Conservation (phyloP, 2,113 vertebrate genomes). For the Triplophysa rosa region DNA sequence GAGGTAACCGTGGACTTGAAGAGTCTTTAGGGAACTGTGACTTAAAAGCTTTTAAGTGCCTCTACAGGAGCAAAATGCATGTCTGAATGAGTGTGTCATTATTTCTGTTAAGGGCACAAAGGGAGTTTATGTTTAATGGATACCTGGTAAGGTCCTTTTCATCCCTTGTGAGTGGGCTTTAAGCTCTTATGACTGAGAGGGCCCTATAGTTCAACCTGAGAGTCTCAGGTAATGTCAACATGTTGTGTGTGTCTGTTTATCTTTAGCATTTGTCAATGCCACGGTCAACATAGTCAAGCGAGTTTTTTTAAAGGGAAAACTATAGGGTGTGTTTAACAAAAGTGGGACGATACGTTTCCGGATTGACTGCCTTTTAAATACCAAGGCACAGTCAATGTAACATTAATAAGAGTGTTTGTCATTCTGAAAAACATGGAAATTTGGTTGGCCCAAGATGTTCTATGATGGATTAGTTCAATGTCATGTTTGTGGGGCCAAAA, state of each 20-base stretch:
- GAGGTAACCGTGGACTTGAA: not conserved
- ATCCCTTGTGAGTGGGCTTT: not conserved
- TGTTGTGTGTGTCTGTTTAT: not conserved
- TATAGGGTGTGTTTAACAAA: too few species aligned
- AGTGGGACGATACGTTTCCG: too few species aligned
- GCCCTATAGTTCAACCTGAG: not conserved
- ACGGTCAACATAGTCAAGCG: not conserved
- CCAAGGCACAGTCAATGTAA: too few species aligned
- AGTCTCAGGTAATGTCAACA: not conserved
- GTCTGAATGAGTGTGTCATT: not conserved
- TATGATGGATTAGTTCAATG: too few species aligned
- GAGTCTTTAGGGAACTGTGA: not conserved
- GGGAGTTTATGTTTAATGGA: not conserved
- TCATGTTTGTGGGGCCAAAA: too few species aligned
- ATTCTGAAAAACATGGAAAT: too few species aligned
- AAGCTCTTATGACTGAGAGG: not conserved
- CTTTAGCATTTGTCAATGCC: not conserved
- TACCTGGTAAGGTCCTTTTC: not conserved
- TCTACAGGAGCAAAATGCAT: not conserved
- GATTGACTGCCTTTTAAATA: too few species aligned
- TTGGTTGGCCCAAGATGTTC: too few species aligned
- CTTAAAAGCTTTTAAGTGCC: not conserved
- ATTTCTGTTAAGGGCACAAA: conserved; percentile 9
- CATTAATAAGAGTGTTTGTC: too few species aligned
- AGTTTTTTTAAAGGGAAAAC: not conserved